Evolutionary conservation across 2,888 invertebrate genomes (phyloP).

Genomic region (Lymantria monacha): DNA sequence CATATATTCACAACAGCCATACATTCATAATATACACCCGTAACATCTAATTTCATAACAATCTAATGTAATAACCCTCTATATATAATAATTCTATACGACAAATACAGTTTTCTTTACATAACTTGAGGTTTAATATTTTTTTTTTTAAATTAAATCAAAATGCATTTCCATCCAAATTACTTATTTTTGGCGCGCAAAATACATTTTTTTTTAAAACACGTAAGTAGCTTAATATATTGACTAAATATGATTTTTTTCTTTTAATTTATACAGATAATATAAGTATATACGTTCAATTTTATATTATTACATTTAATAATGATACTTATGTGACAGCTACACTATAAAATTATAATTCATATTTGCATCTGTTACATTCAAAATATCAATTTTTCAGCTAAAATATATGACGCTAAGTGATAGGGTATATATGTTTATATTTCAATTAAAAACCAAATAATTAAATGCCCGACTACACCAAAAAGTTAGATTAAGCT

Average conservation of each 20-base stretch:
- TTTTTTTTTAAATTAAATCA: constrained; percentile 12
- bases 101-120: constrained; percentile 43
- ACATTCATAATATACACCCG: constrained; percentile 60
- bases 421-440: constrained; percentile 17
- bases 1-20: constrained; percentile 56
- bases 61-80: constrained; percentile 61
- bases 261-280: constrained; percentile 34
- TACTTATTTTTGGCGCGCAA: constrained; percentile 12
- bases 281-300: constrained; percentile 25
- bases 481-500: constrained; percentile 30
- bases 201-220: constrained; percentile 23
- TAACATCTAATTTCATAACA: constrained; percentile 65
- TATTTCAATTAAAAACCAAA: constrained; percentile 35
- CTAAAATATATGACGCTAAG: constrained; percentile 5
- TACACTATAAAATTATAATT: constrained; percentile 26
- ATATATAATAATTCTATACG: constrained; percentile 46
- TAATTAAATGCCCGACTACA: constrained; percentile 48
- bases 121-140: constrained; percentile 21
- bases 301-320: constrained; percentile 23
- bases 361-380: constrained; percentile 10
- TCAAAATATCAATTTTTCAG: constrained; percentile 13
- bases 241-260: constrained; percentile 38
- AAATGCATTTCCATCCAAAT: constrained; percentile 28
- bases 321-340: constrained; percentile 22
- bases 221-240: constrained; percentile 27